Evolutionary conservation across 1,140 invertebrate genomes (phyloP).

Genomic region (Vanessa tameamea): DNA sequence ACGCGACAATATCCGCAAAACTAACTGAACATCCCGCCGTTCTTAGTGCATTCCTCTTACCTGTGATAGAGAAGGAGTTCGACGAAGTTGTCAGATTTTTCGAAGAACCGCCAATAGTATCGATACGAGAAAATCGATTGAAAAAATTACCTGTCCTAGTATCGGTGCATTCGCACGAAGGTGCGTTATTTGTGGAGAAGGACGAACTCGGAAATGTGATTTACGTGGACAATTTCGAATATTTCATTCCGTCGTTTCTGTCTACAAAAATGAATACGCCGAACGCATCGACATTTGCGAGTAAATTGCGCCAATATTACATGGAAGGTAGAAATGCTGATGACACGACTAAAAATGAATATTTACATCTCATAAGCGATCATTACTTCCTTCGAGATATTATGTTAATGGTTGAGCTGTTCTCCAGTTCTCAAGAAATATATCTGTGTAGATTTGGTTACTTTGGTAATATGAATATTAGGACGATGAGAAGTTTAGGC

Average conservation of each 20-base stretch:
- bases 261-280: slow-evolving; percentile 37
- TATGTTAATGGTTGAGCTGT: slow-evolving; percentile 60
- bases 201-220: slow-evolving; percentile 51
- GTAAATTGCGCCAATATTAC: slow-evolving; percentile 74
- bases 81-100: slow-evolving; percentile 64
- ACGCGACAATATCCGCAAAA: slow-evolving; percentile 54
- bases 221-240: slow-evolving; percentile 64
- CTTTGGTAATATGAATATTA: slow-evolving; percentile 62
- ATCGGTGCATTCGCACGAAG: slow-evolving; percentile 82
- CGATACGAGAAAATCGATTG: slow-evolving; percentile 71
- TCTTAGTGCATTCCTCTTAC: slow-evolving; percentile 54
- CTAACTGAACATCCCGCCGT: slow-evolving; percentile 51
- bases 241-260: slow-evolving; percentile 63
- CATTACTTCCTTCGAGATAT: slow-evolving; percentile 73
- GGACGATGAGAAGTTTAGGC: slow-evolving; percentile 53
- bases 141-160: slow-evolving; percentile 82
- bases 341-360: slow-evolving; percentile 49
- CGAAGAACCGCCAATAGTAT: slow-evolving; percentile 58
- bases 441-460: slow-evolving; percentile 80
- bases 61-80: slow-evolving; percentile 75
- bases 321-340: slow-evolving; percentile 64
- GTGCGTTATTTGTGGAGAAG: slow-evolving; percentile 70
- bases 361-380: slow-evolving; percentile 71
- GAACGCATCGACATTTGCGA: slow-evolving; percentile 50
- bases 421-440: slow-evolving; percentile 54